Base-by-base conservation (phyloP, 1,140 invertebrate species). In the Drosophila erecta region DNA sequence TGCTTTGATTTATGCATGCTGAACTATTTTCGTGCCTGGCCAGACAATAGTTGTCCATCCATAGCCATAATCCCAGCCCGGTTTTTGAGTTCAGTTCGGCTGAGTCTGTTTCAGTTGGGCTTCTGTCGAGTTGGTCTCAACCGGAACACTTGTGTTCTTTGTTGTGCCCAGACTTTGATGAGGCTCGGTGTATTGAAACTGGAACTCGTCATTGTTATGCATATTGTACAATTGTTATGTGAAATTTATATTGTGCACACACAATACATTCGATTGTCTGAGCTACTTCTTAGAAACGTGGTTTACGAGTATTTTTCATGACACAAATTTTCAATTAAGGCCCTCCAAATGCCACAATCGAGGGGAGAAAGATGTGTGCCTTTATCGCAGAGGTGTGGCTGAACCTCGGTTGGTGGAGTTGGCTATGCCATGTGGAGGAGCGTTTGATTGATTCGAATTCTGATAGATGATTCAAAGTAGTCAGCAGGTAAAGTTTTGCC, bases 211-310 rank as follows among this genome's bases (percentile, higher is more conserved):
- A 87, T 86, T 86, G 83, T 86, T 81, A 86, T 86, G 81, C 81
- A 86, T 87, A 86, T 87, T 87, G 83, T 70, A 81, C 83, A 81
- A 87, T 85, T 71, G 78, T 85, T 87, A 87, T 87, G 69, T 78
- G 83, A 86, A 76, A 76, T 76, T 76, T 76, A 76, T 69, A 76
- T 76, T 46, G 37, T 75, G 51, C 71, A 51, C 53, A 65, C 33
- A 81, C 74, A 78, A 74, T 61, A 73, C 81, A 60, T 71, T 87
- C 69, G 81, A 81, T 79, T 86, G 83, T 87, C 75, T 67, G 75
- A 37, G 74, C 78, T 53, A 64, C 80, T 86, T 86, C 83, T 79
- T 79, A 79, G 81, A 87, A 86, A 61, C 73, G 46, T 78, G 65
- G 69, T 85, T 81, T 86, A 85, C 78, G 81, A 69, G 67, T 74